Evolutionary conservation across 2,113 vertebrate species (phyloP).

Genomic region (Rattus rattus): DNA sequence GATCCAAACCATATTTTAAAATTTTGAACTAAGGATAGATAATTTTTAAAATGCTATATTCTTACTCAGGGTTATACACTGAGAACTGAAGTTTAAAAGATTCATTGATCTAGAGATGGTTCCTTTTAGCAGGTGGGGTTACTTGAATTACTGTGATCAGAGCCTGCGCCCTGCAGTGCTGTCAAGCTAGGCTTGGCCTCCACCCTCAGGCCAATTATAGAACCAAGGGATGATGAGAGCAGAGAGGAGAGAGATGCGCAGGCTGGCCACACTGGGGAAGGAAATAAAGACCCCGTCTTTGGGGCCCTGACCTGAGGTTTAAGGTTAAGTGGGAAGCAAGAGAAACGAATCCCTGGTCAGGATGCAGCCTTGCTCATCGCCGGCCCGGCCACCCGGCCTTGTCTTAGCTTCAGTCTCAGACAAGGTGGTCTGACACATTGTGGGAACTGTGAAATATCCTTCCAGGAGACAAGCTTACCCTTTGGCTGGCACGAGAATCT

Average conservation of each 20-base stretch:
- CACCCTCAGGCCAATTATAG: neutral
- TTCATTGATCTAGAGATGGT: neutral
- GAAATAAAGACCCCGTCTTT: neutral
- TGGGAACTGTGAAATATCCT: neutral
- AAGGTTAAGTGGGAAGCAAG: neutral
- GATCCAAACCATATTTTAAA: neutral
- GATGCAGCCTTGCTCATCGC: neutral
- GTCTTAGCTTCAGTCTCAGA: neutral
- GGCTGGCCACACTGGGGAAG: neutral
- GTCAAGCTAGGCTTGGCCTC: neutral
- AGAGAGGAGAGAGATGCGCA: neutral
- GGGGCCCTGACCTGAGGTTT: neutral
- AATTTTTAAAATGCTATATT: constrained; percentile 15
- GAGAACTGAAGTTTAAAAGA: neutral
- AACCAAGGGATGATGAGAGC: neutral
- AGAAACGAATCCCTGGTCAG: neutral
- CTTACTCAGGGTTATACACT: neutral
- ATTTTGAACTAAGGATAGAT: neutral
- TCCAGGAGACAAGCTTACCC: neutral
- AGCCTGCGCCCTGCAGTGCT: neutral
- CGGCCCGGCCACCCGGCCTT: neutral
- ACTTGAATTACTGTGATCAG: neutral
- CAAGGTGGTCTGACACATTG: neutral
- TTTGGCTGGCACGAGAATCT: neutral
- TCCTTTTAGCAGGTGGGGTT: neutral